Conservation (phyloP, 2,113 vertebrate genomes). For the Austrofundulus limnaeus region DNA sequence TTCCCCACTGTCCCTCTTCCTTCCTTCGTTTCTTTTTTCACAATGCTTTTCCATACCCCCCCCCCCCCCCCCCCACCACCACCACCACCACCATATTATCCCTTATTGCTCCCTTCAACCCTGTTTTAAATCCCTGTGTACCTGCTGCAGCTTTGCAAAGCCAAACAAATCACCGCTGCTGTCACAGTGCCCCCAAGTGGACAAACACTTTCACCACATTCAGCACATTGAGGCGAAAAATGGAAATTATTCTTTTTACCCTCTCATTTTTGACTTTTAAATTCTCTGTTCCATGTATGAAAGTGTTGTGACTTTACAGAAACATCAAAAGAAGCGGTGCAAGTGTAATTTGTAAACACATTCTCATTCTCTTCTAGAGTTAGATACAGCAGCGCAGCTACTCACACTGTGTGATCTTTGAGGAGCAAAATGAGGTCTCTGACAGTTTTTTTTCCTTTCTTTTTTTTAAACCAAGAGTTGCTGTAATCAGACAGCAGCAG, state of each 20-base stretch:
- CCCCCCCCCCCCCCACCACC: neutral
- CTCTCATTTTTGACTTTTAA: neutral
- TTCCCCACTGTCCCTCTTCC: constrained; percentile 34
- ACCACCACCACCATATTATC: no score
- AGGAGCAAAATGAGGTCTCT: constrained; percentile 30
- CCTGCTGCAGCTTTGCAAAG: constrained; percentile 12
- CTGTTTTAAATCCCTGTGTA: neutral
- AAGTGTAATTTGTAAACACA: constrained; percentile 3
- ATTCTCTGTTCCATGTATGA: neutral
- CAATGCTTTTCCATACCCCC: constrained; percentile 10
- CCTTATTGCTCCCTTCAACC: constrained; percentile 8
- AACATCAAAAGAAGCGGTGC: neutral
- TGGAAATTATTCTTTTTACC: constrained; percentile 1
- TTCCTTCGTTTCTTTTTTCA: constrained; percentile 22
- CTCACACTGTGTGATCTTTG: constrained; percentile 5
- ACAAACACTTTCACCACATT: constrained; percentile 38
- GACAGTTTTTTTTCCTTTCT: constrained; percentile 39
- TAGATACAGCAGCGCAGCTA: constrained; percentile 10
- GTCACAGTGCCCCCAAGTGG: constrained; percentile 74
- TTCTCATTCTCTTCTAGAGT: constrained; percentile 30
- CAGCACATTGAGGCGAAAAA: neutral
- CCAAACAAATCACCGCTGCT: constrained; percentile 48
- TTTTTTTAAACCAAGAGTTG: constrained; percentile 21
- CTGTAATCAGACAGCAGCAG: constrained; percentile 21
- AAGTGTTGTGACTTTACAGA: neutral